Conservation (phyloP, 2,113 vertebrate genomes). For the Crotalus tigris region DNA sequence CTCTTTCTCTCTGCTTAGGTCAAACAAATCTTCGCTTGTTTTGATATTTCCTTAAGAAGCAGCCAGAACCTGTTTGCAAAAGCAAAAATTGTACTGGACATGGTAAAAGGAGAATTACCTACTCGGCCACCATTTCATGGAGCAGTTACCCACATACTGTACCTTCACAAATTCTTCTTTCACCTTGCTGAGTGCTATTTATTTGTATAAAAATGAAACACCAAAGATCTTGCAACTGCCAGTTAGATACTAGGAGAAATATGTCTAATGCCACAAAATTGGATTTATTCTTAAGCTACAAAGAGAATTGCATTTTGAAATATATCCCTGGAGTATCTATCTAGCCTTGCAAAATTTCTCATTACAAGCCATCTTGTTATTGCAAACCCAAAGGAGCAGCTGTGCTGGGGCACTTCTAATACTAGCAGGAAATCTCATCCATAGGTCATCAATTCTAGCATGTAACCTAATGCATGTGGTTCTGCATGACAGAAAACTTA, state of each 20-base stretch:
- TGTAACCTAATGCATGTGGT: background rate
- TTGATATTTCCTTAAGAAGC: background rate
- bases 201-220: background rate
- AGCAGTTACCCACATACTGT: background rate
- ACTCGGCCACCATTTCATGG: background rate
- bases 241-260: background rate
- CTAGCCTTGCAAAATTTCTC: background rate
- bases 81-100: background rate
- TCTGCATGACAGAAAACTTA: background rate
- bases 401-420: background rate
- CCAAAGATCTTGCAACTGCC: background rate
- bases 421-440: background rate
- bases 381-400: background rate
- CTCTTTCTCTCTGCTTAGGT: background rate
- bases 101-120: background rate
- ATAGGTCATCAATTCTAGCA: background rate
- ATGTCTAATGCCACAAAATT: background rate
- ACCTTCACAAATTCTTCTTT: background rate
- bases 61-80: background rate
- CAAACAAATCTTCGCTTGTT: background rate
- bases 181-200: background rate
- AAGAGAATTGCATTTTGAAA: background rate
- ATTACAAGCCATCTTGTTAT: background rate
- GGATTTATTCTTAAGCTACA: background rate
- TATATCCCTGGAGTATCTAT: background rate